These are phyloP conservation scores for Cotesia chilonis DNA, from an alignment of 1,140 invertebrate genomes.

Conservation along the genomic window DNA sequence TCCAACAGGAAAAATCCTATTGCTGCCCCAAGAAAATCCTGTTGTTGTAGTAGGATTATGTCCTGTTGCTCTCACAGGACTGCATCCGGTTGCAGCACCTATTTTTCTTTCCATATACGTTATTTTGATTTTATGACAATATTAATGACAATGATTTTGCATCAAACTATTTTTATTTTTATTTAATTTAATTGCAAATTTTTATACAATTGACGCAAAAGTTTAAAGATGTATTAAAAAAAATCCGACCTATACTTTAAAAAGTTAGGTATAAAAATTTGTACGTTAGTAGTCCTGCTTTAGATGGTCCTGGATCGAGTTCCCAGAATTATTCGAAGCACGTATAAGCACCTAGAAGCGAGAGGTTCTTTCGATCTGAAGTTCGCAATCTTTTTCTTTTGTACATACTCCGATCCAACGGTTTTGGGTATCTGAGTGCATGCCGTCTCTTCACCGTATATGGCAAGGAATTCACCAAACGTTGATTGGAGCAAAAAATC, in stretches of 20 bases:
- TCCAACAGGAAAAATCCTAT: no score
- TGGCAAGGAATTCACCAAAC: slow-evolving; percentile 32
- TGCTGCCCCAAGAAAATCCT: no score
- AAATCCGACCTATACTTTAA: not conserved
- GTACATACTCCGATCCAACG: slow-evolving; percentile 31
- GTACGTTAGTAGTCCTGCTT: not conserved
- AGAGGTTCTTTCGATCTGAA: slow-evolving; percentile 29
- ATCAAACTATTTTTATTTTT: no score
- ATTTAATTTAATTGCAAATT: no score
- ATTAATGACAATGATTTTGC: no score
- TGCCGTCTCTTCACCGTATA: slow-evolving; percentile 30
- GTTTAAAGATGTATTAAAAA: not conserved
- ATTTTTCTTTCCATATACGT: no score
- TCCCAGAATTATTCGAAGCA: slow-evolving; percentile 35
- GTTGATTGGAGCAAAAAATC: slow-evolving; percentile 34
- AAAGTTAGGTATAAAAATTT: slow-evolving; percentile 12
- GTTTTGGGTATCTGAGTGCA: slow-evolving; percentile 13
- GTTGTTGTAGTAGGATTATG: no score
- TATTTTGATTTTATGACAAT: no score
- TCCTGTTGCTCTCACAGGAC: no score
- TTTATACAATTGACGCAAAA: no score
- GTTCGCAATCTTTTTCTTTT: slow-evolving; percentile 26
- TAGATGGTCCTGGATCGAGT: slow-evolving; percentile 24
- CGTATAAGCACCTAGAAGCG: slow-evolving; percentile 29
- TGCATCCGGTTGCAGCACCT: no score